These are phyloP conservation scores for Centropyge bicolor DNA, from an alignment of 2,797 vertebrate genomes.

Conservation along the genomic window DNA sequence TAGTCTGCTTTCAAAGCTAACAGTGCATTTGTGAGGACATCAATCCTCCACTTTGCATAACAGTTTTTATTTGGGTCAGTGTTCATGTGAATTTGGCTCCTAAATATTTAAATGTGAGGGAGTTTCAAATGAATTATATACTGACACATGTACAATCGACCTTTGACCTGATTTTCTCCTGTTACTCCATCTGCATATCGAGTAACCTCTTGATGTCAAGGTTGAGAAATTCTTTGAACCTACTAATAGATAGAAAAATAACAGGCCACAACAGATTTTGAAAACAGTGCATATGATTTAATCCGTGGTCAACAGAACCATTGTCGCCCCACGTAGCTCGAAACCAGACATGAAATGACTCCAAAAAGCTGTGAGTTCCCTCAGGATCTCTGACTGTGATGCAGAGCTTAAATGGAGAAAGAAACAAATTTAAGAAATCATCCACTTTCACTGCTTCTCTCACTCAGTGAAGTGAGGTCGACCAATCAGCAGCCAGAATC, in stretches of 20 bases:
- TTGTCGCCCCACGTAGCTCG: neutral
- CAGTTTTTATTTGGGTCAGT: too few relatives aligned
- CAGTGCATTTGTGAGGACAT: neutral
- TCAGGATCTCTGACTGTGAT: neutral
- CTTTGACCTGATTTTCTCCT: neutral
- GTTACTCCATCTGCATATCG: neutral
- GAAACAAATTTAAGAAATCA: neutral
- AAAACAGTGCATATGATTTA: too few relatives aligned
- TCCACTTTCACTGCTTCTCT: conserved; percentile 10
- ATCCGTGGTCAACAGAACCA: neutral
- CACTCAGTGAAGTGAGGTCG: conserved; percentile 24
- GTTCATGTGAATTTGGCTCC: neutral
- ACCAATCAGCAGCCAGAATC: conserved; percentile 27
- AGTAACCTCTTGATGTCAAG: neutral
- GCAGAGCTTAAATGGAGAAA: neutral
- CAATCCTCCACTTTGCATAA: neutral
- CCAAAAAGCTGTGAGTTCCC: too few relatives aligned
- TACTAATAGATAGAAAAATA: neutral
- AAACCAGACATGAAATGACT: neutral
- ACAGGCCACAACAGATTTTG: too few relatives aligned
- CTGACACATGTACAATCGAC: neutral
- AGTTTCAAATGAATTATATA: neutral
- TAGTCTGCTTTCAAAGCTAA: neutral
- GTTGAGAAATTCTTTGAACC: neutral
- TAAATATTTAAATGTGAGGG: neutral